These are phyloP conservation scores for Malurus leucopterus DNA, from an alignment of 2,797 vertebrate genomes.

Conservation along the genomic window DNA sequence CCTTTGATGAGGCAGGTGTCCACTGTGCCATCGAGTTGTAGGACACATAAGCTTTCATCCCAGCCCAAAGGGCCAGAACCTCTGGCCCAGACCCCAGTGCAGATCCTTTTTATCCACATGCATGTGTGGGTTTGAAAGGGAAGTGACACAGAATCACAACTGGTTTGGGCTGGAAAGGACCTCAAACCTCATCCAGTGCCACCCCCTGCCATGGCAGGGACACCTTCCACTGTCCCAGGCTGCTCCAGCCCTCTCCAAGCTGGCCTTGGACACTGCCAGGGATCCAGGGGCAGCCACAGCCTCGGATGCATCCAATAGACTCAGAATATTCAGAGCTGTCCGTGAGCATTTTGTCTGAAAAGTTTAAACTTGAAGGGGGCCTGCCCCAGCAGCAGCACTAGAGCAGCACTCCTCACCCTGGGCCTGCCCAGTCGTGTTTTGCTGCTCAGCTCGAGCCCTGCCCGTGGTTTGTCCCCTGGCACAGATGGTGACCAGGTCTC, in stretches of 20 bases:
- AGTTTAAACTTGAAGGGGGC: not conserved
- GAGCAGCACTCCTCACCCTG: not conserved
- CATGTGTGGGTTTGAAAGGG: not conserved
- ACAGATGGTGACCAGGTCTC: fast-evolving
- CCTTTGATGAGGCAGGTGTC: not conserved
- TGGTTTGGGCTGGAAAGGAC: not conserved
- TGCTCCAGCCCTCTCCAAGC: fast-evolving
- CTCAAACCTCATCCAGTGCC: not conserved
- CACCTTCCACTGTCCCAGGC: fast-evolving
- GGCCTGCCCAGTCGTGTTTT: not conserved
- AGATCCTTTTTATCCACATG: not conserved
- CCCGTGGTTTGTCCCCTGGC: not conserved
- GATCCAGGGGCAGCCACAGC: not conserved
- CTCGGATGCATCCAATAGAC: not conserved
- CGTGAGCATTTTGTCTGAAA: not conserved
- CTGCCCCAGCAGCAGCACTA: fast-evolving
- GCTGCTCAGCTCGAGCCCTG: not conserved
- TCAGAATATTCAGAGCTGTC: not conserved
- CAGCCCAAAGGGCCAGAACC: not conserved
- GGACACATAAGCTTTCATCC: not conserved
- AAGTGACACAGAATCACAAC: not conserved
- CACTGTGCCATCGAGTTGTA: not conserved
- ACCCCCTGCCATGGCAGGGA: not conserved
- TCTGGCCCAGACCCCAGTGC: not conserved
- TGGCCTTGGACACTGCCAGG: not conserved